A percentile compares a stretch with the other conserved stretches of the same genome.
These are phyloP conservation scores for Propithecus coquereli DNA, from an alignment of 2,113 vertebrate genomes.

Conservation along the genomic window DNA sequence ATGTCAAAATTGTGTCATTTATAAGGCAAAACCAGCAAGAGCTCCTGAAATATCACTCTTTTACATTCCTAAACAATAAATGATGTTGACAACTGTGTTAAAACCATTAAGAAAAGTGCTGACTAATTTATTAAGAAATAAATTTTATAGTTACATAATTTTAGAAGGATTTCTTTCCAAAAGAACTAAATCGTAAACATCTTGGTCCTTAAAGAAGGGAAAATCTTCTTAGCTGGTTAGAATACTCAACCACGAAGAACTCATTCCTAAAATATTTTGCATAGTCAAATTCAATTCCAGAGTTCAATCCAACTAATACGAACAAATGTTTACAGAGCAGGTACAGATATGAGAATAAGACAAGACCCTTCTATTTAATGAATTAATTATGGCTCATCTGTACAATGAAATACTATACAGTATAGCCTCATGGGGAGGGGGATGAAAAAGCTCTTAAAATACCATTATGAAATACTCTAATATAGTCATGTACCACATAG, in stretches of 20 bases:
- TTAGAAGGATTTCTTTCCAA: constrained; percentile 15
- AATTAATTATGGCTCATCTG: background rate
- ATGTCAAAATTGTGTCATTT: background rate
- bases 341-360: background rate
- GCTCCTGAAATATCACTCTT: background rate
- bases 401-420: background rate
- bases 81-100: background rate
- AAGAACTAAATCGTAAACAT: constrained; percentile 27
- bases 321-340: background rate
- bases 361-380: background rate
- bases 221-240: background rate
- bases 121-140: background rate
- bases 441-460: background rate
- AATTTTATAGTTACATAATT: background rate
- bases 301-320: background rate
- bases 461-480: background rate
- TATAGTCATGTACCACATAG: background rate
- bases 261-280: background rate
- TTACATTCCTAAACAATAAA: background rate
- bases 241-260: background rate
- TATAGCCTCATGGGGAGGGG: background rate
- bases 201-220: background rate
- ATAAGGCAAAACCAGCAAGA: background rate
- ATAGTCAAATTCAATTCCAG: background rate
- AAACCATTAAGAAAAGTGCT: background rate